Base-by-base conservation (phyloP, 2,888 invertebrate genomes). In the Troides aeacus region DNA sequence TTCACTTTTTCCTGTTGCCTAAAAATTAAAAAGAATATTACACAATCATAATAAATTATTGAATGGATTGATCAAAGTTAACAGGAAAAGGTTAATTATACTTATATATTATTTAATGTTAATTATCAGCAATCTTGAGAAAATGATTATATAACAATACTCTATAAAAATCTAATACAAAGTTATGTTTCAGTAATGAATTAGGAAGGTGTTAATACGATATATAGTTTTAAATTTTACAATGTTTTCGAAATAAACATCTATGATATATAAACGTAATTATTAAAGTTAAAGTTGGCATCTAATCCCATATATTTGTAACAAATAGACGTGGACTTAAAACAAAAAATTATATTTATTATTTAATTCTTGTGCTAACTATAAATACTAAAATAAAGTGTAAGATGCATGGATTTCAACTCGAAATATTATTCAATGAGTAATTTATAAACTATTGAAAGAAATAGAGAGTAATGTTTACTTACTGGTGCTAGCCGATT, bases 1-100 rank as follows among this genome's bases (percentile, higher is more conserved):
- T 60, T 60, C 63, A 61, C 39, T 36, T 46, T 65, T 10, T 58
- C 12, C 70, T 66, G 63, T 60, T 5, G 21, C 12, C 59, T 53
- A 59, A 58, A 30, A 56, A 56, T 53, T 53, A 12, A 7, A 53
- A 53, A 46, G 46, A 30, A 30, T 30, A 30, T 30, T 30, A 30
- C 30, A 30, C 30, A 30, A 30, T 3, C 30, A 18, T n/a, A 53
- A 53, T 5, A 5, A n/a, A 3, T 53, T 53, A 7, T 53, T 18
- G 18, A 53, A n/a, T 7, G 18, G 6, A n/a, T 18, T 53, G 18
- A 53, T n/a, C 18, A n/a, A 53, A 53, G 18, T n/a, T 53, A 53
- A n/a, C 18, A n/a, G n/a, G 18, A 18, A 18, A n/a, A n/a, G n/a
- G 18, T n/a, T 53, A 12, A 18, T n/a, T 53, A 18, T 17, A 5